These are phyloP conservation scores for Falcaria lacertinaria DNA, from an alignment of 2,888 invertebrate genomes.

Conservation along the genomic window DNA sequence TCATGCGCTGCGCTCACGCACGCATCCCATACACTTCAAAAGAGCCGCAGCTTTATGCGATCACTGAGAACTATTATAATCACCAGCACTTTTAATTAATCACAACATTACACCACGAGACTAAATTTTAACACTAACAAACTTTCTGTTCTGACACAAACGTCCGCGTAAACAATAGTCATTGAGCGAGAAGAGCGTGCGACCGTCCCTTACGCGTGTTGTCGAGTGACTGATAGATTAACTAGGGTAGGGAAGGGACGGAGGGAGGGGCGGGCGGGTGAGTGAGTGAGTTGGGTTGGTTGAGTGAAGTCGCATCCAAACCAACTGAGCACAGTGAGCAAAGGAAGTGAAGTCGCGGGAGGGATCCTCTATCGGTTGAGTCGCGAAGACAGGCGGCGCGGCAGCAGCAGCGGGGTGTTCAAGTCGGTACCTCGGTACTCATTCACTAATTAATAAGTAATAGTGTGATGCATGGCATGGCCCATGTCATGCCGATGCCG, in stretches of 20 bases:
- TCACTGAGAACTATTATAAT: constrained; percentile 40
- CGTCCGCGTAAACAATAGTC: constrained; percentile 64
- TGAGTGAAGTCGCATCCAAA: too few species aligned
- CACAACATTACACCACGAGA: constrained; percentile 53
- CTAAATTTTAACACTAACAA: constrained; percentile 29
- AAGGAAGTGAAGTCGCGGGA: too few species aligned
- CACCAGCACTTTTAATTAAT: constrained; percentile 56
- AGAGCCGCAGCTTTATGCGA: constrained; percentile 63
- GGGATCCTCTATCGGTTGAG: too few species aligned
- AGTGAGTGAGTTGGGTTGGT: constrained; percentile 2
- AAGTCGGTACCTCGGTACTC: too few species aligned
- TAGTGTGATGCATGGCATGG: too few species aligned
- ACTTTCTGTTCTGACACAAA: constrained; percentile 59
- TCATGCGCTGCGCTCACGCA: constrained; percentile 81
- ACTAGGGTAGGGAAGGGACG: constrained; percentile 30
- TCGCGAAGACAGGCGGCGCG: too few species aligned
- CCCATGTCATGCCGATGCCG: too few species aligned
- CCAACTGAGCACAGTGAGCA: too few species aligned
- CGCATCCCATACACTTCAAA: constrained; percentile 77
- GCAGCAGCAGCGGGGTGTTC: too few species aligned
- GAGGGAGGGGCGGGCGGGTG: constrained; percentile 11
- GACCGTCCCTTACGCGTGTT: constrained; percentile 51
- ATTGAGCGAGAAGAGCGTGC: constrained; percentile 31
- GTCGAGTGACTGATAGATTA: constrained; percentile 56
- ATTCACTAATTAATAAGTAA: too few species aligned